These are phyloP conservation scores for Nomada flava DNA, from an alignment of 2,888 invertebrate species.

Conservation along the genomic window DNA sequence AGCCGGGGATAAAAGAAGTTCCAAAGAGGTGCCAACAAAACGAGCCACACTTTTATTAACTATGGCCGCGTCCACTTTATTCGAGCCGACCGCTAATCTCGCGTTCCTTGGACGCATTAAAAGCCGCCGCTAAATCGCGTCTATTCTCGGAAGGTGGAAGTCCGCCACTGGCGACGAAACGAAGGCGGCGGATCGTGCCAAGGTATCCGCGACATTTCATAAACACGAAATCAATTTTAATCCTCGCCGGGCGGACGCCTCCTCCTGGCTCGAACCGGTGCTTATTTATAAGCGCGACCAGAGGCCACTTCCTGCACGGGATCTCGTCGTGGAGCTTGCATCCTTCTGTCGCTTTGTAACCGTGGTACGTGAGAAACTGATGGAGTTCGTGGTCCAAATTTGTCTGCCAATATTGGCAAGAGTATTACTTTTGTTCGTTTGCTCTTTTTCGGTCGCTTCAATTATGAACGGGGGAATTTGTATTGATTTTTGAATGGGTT, in stretches of 20 bases:
- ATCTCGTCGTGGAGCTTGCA: conserved; percentile 10
- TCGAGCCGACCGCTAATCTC: conserved; percentile 4
- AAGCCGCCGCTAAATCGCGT: conserved; percentile 71
- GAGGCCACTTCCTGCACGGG: conserved; percentile 67
- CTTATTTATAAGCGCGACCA: conserved; percentile 77
- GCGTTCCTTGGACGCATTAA: conserved; percentile 33
- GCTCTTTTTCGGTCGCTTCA: too few species aligned
- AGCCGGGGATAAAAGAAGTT: too few species aligned
- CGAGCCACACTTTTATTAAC: background rate
- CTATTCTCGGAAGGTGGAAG: conserved; percentile 77
- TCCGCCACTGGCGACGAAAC: conserved; percentile 42
- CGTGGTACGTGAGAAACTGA: conserved; percentile 5
- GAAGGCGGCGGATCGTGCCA: conserved; percentile 64
- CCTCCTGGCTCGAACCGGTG: conserved; percentile 49
- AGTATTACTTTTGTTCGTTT: too few species aligned
- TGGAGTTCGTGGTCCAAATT: conserved; percentile 5
- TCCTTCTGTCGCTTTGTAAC: conserved; percentile 24
- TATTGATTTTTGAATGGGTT: background rate
- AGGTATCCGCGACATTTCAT: conserved; percentile 78
- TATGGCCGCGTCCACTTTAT: background rate
- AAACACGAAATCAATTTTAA: conserved; percentile 82
- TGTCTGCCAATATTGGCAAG: background rate
- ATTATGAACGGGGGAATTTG: background rate
- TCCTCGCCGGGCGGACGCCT: conserved; percentile 52
- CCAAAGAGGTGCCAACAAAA: too few species aligned